Conservation (phyloP, 2,888 invertebrate genomes). For the Ormia ochracea region DNA sequence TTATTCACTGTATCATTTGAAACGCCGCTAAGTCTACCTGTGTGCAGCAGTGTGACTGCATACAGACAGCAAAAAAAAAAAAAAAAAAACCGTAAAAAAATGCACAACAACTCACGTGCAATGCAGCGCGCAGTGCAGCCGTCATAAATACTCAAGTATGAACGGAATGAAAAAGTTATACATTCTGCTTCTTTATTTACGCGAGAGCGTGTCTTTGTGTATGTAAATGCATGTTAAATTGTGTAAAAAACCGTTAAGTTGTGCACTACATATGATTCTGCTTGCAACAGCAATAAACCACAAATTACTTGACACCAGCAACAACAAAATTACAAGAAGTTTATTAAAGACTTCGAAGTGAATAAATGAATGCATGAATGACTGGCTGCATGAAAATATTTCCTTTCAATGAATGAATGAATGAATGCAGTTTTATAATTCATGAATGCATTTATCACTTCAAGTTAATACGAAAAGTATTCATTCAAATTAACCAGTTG, state of each 20-base stretch:
- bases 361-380: constrained; percentile 18
- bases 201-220: background rate
- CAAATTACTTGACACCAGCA: constrained; percentile 37
- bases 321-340: constrained; percentile 25
- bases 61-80: constrained; percentile 21
- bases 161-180: constrained; percentile 1
- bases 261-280: constrained; percentile 54
- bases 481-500: background rate
- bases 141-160: constrained; percentile 19
- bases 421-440: constrained; percentile 6
- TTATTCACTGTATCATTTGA: constrained; percentile 5
- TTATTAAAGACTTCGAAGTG: constrained; percentile 21
- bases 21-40: constrained; percentile 48
- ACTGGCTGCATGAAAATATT: background rate
- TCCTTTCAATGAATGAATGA: background rate
- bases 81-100: background rate
- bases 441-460: constrained; percentile 26
- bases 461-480: constrained; percentile 24
- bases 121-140: constrained; percentile 29
- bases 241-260: constrained; percentile 48
- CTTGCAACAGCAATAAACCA: constrained; percentile 24
- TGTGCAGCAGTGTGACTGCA: constrained; percentile 6
- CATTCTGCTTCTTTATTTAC: background rate
- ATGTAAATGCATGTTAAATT: constrained; percentile 8
- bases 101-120: constrained; percentile 49